phyloP scores from a whole-genome alignment of 2,888 invertebrate genomes.

The Tetragonisca angustula region DNA sequence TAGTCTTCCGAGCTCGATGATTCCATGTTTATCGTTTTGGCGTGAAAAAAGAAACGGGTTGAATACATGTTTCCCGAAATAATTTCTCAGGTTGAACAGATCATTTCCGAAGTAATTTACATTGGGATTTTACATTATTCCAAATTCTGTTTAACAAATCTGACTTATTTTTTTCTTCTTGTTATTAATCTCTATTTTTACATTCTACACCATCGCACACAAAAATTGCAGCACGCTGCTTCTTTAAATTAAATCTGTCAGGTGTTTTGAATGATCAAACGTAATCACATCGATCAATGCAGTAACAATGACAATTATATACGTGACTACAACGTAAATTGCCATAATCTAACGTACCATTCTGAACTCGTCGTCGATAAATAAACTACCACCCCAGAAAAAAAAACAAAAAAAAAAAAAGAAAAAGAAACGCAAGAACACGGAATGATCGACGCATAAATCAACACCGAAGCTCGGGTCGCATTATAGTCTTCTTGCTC shows the following conservation, averaged over 20 bases:
- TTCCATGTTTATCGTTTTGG: not conserved
- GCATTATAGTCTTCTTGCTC: slow-evolving; percentile 7
- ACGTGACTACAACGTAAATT: too few species aligned
- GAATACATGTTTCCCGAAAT: not conserved
- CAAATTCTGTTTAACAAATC: not conserved
- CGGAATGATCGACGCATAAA: not conserved
- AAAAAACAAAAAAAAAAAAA: too few species aligned
- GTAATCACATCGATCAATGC: too few species aligned
- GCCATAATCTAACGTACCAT: too few species aligned
- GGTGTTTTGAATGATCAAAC: too few species aligned
- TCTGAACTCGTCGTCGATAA: too few species aligned
- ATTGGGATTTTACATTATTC: not conserved
- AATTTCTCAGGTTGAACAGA: not conserved
- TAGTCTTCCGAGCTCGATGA: not conserved
- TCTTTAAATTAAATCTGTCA: too few species aligned
- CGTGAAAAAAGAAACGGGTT: not conserved
- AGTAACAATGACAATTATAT: too few species aligned
- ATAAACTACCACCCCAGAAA: too few species aligned
- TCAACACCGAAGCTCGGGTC: not conserved
- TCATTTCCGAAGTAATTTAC: not conserved
- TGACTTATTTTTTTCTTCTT: not conserved
- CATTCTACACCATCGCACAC: not conserved
- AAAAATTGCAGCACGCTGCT: too few species aligned
- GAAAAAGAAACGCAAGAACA: not conserved
- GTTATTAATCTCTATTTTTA: not conserved